Conservation (phyloP, 2,113 vertebrate species). For the Oreochromis spilurus region DNA sequence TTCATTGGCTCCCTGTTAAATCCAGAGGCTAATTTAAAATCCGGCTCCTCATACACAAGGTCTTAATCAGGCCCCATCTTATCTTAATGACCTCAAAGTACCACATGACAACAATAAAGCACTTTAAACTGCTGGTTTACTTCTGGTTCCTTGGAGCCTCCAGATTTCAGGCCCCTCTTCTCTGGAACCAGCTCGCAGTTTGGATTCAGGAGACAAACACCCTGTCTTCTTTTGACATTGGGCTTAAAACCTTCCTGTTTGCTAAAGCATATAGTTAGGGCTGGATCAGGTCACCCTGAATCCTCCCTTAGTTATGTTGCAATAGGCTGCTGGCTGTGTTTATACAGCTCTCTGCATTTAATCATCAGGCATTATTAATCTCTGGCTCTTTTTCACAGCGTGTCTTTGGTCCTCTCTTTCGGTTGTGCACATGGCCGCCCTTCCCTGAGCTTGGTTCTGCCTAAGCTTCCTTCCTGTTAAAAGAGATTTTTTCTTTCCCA, state of each 20-base stretch:
- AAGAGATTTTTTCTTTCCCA: background rate
- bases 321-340: background rate
- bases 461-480: background rate
- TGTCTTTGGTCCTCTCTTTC: background rate
- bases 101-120: background rate
- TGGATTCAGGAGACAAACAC: background rate
- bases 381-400: background rate
- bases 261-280: rapidly evolving
- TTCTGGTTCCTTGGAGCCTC: background rate
- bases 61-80: background rate
- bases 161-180: background rate
- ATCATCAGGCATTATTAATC: background rate
- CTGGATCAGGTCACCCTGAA: background rate
- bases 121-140: background rate
- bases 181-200: background rate
- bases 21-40: background rate
- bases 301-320: background rate
- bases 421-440: background rate
- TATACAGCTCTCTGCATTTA: background rate
- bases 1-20: background rate
- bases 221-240: rapidly evolving
- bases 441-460: background rate
- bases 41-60: background rate
- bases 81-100: background rate
- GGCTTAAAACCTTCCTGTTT: background rate